phyloP scores from a whole-genome alignment of 2,113 vertebrate genomes.

The Amazona vittata region DNA sequence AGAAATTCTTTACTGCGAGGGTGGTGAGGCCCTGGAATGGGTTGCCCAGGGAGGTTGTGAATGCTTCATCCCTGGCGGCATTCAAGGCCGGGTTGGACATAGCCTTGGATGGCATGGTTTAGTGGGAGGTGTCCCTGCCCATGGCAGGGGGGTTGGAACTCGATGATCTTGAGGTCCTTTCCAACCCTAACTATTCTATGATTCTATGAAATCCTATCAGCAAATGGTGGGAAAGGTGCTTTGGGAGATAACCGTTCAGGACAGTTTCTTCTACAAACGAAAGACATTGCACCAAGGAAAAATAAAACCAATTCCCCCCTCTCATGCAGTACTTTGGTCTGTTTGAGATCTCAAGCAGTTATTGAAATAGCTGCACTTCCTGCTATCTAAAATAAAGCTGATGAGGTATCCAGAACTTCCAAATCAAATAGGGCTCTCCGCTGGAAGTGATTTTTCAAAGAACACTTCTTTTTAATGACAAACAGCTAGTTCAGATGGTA shows the following conservation, averaged over 20 bases:
- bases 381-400: constrained; percentile 10
- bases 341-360: background rate
- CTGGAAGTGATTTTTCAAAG: constrained; percentile 41
- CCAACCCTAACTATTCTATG: too few species aligned
- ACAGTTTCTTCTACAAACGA: background rate
- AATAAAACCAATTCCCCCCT: background rate
- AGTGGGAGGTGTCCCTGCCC: too few species aligned
- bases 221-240: background rate
- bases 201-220: background rate
- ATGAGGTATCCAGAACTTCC: background rate
- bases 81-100: too few species aligned
- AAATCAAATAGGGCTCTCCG: background rate
- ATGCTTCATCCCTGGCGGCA: too few species aligned
- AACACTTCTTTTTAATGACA: constrained; percentile 41
- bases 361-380: constrained; percentile 15
- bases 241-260: background rate
- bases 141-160: too few species aligned
- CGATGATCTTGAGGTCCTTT: too few species aligned
- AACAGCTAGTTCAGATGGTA: constrained; percentile 20
- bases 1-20: too few species aligned
- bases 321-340: background rate
- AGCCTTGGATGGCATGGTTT: too few species aligned
- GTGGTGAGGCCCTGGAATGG: too few species aligned
- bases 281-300: background rate
- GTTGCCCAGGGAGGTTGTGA: too few species aligned